A percentile compares a stretch with the other conserved stretches of the same genome.
These are phyloP conservation scores for Thunnus maccoyii DNA, from an alignment of 2,113 vertebrate species.

Conservation along the genomic window DNA sequence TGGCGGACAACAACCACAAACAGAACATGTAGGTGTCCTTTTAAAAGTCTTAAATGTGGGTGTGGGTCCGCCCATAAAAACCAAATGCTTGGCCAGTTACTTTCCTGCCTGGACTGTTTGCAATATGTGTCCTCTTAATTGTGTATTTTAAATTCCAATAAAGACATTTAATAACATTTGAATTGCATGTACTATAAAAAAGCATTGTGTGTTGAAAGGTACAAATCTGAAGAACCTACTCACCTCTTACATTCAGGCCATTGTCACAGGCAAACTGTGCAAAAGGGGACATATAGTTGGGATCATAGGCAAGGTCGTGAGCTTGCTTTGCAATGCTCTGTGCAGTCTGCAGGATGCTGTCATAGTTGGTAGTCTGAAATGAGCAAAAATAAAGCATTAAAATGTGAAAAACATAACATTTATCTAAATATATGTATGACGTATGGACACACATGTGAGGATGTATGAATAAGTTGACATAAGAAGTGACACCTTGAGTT, in stretches of 20 bases:
- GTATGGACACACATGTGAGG: not conserved
- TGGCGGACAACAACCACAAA: too few species aligned
- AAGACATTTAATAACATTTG: too few species aligned
- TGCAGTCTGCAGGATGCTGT: conserved; percentile 97
- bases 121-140: too few species aligned
- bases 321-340: conserved; percentile 98
- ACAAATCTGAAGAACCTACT: conserved; percentile 59
- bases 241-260: conserved; percentile 97
- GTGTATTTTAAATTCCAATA: too few species aligned
- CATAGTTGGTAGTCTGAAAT: conserved; percentile 93
- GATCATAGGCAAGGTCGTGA: conserved; percentile 97
- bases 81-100: too few species aligned
- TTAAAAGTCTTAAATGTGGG: too few species aligned
- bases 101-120: too few species aligned
- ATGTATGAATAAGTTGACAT: not conserved
- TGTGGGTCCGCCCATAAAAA: too few species aligned
- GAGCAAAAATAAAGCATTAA: not conserved
- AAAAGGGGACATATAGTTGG: conserved; percentile 99
- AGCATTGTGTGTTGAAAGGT: not conserved
- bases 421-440: not conserved
- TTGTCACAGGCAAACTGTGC: conserved; percentile 99
- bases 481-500: conserved; percentile 90
- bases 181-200: not conserved
- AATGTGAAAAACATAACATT: not conserved
- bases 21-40: too few species aligned